Evolutionary conservation across 2,797 vertebrate species (phyloP).

Genomic region (Adelosebastes latens): DNA sequence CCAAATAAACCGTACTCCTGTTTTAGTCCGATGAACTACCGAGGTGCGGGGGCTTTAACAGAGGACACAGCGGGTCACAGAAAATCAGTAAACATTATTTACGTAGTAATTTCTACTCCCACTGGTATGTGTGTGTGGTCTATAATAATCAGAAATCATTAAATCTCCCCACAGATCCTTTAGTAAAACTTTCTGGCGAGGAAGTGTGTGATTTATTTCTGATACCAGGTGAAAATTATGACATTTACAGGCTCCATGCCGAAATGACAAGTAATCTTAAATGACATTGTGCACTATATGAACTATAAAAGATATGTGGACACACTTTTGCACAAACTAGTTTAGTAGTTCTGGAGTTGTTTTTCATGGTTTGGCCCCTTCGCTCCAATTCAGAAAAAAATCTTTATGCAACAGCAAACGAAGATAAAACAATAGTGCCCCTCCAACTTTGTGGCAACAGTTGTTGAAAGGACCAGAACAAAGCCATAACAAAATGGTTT

Average conservation of each 20-base stretch:
- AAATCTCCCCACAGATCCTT: not conserved
- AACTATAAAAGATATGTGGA: not conserved
- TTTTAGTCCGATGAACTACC: not conserved
- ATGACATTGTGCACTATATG: not conserved
- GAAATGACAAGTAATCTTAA: not conserved
- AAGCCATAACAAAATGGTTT: too few relatives aligned
- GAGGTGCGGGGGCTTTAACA: not conserved
- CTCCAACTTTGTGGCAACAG: not conserved
- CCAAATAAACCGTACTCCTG: not conserved
- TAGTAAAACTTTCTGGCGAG: not conserved
- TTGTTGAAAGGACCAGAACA: not conserved
- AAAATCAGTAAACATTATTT: conserved; percentile 24
- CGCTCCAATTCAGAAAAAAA: not conserved
- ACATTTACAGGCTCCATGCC: not conserved
- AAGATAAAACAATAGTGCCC: not conserved
- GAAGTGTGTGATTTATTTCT: not conserved
- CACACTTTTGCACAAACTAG: not conserved
- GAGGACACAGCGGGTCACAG: not conserved
- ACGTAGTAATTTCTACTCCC: conserved; percentile 14
- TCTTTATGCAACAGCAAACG: not conserved
- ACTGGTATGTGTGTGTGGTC: not conserved
- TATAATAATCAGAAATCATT: conserved; percentile 24
- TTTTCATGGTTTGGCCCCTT: not conserved
- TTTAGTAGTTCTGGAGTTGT: not conserved
- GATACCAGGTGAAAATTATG: not conserved